Evolutionary conservation across 2,888 invertebrate genomes (phyloP), one percentile per base, ranked within the genome.

Genomic region (Tanytarsus gracilentus): DNA sequence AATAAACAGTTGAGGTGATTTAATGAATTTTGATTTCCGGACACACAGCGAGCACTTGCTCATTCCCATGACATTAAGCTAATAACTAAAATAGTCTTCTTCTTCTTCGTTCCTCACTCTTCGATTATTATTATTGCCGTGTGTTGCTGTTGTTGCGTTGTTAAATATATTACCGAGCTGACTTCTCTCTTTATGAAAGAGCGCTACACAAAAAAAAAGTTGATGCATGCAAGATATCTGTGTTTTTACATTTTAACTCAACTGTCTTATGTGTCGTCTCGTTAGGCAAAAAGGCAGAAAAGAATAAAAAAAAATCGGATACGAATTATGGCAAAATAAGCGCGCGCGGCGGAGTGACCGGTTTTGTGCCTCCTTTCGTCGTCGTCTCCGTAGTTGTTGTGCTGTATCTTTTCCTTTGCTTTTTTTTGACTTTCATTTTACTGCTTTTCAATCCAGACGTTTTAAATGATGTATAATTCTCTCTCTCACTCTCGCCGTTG

Each of bases 311-410:
- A 53, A 53, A 36, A 53, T 53, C 53, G 51, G 53, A 23, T 36
- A 36, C 53, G 53, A 53, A 53, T 53, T 53, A 25, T 53, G 53
- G 55, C 55, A 55, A 44, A n/a, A 55, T 55, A 55, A 55, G 33
- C 39, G 53, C 39, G 55, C 39, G 55, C 55, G 30, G n/a, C 52
- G 55, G 40, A 55, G 33, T 55, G 55, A 55, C 55, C 55, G 55
- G 55, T 55, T 55, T 55, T 55, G 23, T 33, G 55, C 40, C 26
- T 44, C 44, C n/a, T n/a, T n/a, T n/a, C n/a, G n/a, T n/a, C n/a
- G n/a, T n/a, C n/a, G n/a, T n/a, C n/a, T n/a, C n/a, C n/a, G n/a
- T n/a, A n/a, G n/a, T n/a, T n/a, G n/a, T n/a, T n/a, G n/a, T n/a
- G 44, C 23, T 44, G 44, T 44, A 18, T 44, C 18, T 44, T 11